phyloP scores from a whole-genome alignment of 30 jellyfish, hydroid and myxozoan genomes.

The Hydractinia echinata region DNA sequence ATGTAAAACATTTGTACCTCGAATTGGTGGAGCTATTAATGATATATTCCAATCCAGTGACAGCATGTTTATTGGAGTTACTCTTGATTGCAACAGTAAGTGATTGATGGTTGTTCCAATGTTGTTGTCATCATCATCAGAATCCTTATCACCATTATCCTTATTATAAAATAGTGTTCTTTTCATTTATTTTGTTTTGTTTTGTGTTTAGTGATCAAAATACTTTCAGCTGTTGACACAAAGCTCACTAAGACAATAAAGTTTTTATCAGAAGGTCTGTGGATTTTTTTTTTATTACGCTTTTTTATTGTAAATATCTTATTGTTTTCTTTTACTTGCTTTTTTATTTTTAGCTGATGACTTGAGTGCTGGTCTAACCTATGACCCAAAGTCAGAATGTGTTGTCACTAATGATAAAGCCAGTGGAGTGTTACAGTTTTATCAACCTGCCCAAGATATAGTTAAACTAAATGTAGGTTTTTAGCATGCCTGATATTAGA shows the following conservation, averaged over 20 bases:
- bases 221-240: constrained; percentile 52
- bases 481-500: background rate
- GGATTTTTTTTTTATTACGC: no score
- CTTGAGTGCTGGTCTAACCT: constrained; percentile 31
- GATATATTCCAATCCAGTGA: constrained; percentile 45
- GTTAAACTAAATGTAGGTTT: constrained; percentile 54
- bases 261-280: constrained; percentile 56
- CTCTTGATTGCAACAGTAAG: constrained; percentile 66
- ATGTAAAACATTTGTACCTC: constrained; percentile 49
- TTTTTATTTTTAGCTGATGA: constrained; percentile 36
- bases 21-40: constrained; percentile 66
- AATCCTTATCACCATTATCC: no score
- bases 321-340: background rate
- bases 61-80: constrained; percentile 40
- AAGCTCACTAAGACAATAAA: constrained; percentile 24
- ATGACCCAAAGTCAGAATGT: constrained; percentile 58
- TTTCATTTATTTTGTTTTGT: background rate
- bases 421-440: constrained; percentile 70
- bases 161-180: background rate
- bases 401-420: constrained; percentile 56
- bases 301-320: background rate
- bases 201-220: constrained; percentile 48
- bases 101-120: background rate
- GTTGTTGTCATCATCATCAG: background rate
- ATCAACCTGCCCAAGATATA: constrained; percentile 56